A percentile compares a stretch with the other conserved stretches of the same genome.
phyloP scores from a whole-genome alignment of 2,888 invertebrate species.

The Cabera pusaria region DNA sequence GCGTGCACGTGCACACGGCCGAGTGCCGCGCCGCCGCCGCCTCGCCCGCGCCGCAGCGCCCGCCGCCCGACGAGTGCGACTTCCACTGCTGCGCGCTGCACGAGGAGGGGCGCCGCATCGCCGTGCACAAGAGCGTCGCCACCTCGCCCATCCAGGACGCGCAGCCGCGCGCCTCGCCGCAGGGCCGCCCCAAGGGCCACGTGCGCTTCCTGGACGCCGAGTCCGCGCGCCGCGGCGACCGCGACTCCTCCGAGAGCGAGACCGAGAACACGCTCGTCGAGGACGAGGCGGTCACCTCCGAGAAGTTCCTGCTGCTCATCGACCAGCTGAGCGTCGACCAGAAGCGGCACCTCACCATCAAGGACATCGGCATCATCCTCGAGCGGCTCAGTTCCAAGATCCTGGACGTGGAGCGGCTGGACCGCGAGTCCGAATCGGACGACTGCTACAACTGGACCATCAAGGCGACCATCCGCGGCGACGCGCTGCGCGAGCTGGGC shows the following conservation, averaged over 20 bases:
- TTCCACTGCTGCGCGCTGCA: constrained; percentile 98
- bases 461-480: constrained; percentile 96
- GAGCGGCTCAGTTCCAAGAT: constrained; percentile 96
- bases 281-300: constrained; percentile 94
- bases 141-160: constrained; percentile 96
- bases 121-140: constrained; percentile 95
- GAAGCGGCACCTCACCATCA: constrained; percentile 95
- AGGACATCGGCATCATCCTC: constrained; percentile 97
- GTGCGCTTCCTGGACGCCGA: constrained; percentile 94
- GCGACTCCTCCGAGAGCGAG: constrained; percentile 96
- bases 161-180: constrained; percentile 86
- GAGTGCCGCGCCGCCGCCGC: constrained; percentile 87
- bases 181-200: constrained; percentile 88
- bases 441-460: constrained; percentile 98
- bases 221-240: constrained; percentile 85
- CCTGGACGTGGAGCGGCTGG: constrained; percentile 95
- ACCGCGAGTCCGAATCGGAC: constrained; percentile 95
- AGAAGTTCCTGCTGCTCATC: constrained; percentile 95
- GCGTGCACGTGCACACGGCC: constrained; percentile 93
- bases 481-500: constrained; percentile 94
- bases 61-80: constrained; percentile 92
- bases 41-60: constrained; percentile 83
- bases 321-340: constrained; percentile 97
- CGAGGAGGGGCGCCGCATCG: constrained; percentile 95
- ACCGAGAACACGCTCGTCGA: constrained; percentile 97